phyloP scores from a whole-genome alignment of 2,797 vertebrate species.

The Cottoperca gobio region DNA sequence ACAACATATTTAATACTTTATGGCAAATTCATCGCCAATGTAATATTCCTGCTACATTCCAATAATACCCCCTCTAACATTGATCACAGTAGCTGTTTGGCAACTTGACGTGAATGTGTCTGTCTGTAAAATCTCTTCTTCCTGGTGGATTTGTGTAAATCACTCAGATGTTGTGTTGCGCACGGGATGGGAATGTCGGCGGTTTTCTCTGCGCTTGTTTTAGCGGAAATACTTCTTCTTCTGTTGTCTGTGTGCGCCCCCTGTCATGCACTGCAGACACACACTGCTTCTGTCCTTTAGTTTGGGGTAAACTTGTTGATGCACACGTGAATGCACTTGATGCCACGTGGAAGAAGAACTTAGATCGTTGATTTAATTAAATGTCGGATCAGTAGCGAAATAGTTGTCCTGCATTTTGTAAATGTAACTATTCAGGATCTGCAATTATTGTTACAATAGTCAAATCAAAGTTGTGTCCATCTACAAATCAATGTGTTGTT shows the following conservation, averaged over 20 bases:
- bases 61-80: neutral
- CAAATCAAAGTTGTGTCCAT: no score
- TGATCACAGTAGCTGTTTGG: no score
- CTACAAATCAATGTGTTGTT: neutral
- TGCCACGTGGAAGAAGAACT: neutral
- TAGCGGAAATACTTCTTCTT: slow-evolving; percentile 5
- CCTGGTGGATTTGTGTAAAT: neutral
- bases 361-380: neutral
- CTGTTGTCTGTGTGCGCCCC: slow-evolving; percentile 54
- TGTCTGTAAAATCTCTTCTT: neutral
- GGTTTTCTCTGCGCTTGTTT: slow-evolving; percentile 22
- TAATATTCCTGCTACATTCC: no score
- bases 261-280: slow-evolving; percentile 24
- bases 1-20: neutral
- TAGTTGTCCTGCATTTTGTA: neutral
- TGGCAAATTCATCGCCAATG: neutral
- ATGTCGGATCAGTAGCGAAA: no score
- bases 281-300: accelerated
- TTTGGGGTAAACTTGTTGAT: slow-evolving; percentile 27
- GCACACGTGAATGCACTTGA: neutral
- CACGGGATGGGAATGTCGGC: neutral
- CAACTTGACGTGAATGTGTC: accelerated
- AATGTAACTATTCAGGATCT: no score
- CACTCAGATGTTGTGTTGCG: neutral
- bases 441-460: no score